phyloP scores from a whole-genome alignment of 2,113 vertebrate species.

The Baryphthengus martii region DNA sequence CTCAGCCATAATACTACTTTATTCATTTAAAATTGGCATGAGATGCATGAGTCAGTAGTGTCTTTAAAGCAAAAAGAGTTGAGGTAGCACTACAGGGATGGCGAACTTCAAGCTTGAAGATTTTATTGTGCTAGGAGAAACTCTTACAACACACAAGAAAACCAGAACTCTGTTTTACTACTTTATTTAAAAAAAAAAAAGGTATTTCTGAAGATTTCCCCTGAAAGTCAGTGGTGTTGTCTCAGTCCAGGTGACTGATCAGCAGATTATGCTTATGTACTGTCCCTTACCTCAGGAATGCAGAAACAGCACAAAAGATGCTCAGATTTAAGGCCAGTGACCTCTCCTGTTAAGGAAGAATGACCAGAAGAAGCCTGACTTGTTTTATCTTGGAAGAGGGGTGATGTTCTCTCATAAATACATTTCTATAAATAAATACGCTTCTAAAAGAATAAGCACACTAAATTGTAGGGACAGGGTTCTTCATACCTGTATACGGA shows the following conservation, averaged over 20 bases:
- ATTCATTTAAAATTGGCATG: background rate
- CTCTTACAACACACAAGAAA: too few species aligned
- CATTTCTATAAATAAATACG: too few species aligned
- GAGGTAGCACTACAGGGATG: background rate
- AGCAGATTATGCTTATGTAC: background rate
- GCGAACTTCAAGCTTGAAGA: background rate
- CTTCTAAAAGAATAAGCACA: background rate
- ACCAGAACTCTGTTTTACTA: background rate
- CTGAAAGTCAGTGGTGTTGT: background rate
- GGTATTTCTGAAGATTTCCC: background rate
- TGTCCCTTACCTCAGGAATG: background rate
- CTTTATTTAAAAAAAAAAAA: background rate
- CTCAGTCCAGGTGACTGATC: background rate
- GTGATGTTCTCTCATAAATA: background rate
- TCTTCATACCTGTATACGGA: background rate
- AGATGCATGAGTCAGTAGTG: background rate
- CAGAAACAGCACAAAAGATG: background rate
- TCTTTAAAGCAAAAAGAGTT: background rate
- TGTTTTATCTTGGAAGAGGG: background rate
- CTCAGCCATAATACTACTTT: background rate
- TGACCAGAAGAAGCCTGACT: background rate
- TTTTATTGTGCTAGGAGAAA: background rate
- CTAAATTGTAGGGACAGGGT: background rate
- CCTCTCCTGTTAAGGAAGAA: background rate
- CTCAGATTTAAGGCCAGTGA: background rate